phyloP scores from a whole-genome alignment of 2,113 vertebrate genomes.

The Mirounga angustirostris region DNA sequence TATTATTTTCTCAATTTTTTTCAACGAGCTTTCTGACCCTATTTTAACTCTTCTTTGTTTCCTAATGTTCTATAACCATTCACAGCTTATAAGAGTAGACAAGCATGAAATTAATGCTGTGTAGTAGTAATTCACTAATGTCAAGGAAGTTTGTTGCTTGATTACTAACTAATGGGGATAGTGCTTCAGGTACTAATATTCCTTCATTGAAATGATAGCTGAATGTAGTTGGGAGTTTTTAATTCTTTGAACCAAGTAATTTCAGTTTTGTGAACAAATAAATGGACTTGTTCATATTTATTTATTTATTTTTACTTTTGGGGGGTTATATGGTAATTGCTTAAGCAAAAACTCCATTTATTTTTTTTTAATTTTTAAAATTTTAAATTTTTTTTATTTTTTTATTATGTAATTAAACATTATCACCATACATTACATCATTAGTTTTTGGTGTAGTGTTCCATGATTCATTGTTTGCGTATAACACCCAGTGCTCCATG shows the following conservation, averaged over 20 bases:
- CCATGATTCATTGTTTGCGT: too few relatives aligned
- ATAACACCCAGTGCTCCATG: too few relatives aligned
- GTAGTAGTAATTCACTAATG: slow-evolving; percentile 62
- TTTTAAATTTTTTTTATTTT: too few relatives aligned
- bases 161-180: slow-evolving; percentile 44
- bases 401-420: too few relatives aligned
- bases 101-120: slow-evolving; percentile 78
- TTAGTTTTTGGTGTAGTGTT: too few relatives aligned
- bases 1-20: not conserved
- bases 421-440: too few relatives aligned
- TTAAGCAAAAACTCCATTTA: not conserved
- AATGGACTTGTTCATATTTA: not conserved
- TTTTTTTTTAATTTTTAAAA: not conserved
- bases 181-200: slow-evolving; percentile 27
- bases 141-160: slow-evolving; percentile 50
- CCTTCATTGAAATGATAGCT: not conserved
- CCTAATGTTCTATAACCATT: slow-evolving; percentile 13
- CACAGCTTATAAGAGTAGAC: slow-evolving; percentile 59
- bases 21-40: not conserved
- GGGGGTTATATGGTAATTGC: not conserved
- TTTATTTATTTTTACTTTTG: not conserved
- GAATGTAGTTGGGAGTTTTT: slow-evolving; percentile 1
- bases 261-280: slow-evolving; percentile 56
- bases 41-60: slow-evolving; percentile 46
- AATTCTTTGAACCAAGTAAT: slow-evolving; percentile 64